Percentiles rank a stretch among this genome's conserved stretches.
These are phyloP conservation scores for Atta cephalotes DNA, from an alignment of 1,140 invertebrate genomes.

Conservation along the genomic window DNA sequence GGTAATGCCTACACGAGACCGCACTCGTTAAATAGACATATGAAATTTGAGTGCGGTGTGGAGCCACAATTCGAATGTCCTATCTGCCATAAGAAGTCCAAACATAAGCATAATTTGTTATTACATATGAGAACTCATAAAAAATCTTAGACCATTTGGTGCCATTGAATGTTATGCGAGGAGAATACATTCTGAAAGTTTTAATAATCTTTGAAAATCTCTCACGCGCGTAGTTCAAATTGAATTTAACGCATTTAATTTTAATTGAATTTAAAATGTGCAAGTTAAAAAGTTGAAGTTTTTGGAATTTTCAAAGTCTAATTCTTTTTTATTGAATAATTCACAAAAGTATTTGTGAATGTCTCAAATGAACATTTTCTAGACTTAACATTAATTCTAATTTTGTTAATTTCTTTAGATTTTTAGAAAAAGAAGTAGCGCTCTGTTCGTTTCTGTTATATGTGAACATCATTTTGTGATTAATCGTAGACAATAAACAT, in stretches of 20 bases:
- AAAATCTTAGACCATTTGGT: slow-evolving; percentile 80
- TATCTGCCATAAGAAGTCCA: slow-evolving; percentile 88
- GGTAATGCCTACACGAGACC: slow-evolving; percentile 87
- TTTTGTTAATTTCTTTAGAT: background rate
- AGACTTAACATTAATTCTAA: background rate
- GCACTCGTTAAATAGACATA: slow-evolving; percentile 89
- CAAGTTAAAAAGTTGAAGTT: background rate
- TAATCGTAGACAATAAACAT: slow-evolving; percentile 24
- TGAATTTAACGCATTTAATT: background rate
- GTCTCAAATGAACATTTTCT: background rate
- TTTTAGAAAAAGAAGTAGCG: background rate
- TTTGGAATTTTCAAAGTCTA: background rate
- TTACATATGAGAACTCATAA: slow-evolving; percentile 87
- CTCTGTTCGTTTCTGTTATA: background rate
- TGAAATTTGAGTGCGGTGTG: slow-evolving; percentile 89
- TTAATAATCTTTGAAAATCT: background rate
- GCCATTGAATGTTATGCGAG: slow-evolving; percentile 1
- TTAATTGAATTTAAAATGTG: background rate
- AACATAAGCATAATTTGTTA: slow-evolving; percentile 87
- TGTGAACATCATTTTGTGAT: slow-evolving; percentile 11
- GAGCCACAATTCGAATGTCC: slow-evolving; percentile 88
- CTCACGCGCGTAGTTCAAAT: background rate
- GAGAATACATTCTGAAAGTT: background rate
- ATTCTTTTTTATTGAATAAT: background rate
- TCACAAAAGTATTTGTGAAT: background rate